Evolutionary conservation across 2,888 invertebrate genomes (phyloP), one percentile per base, ranked within the genome.

Genomic region (Criorhina ranunculi): DNA sequence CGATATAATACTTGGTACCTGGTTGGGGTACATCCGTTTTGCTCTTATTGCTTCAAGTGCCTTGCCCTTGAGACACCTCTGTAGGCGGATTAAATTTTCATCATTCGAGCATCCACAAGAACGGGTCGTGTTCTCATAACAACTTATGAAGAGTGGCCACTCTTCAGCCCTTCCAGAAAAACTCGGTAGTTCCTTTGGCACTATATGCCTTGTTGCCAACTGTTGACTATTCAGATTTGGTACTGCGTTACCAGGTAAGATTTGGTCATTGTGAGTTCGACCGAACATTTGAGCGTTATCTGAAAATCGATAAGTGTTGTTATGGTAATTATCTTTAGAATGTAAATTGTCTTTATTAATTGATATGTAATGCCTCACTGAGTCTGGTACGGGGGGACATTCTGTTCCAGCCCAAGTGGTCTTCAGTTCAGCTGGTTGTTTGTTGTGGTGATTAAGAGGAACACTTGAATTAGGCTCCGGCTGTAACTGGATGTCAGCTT

Each of bases 81-180:
- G 40, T 17, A 51, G 11, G 1, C 60, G 19, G 0, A 40, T 29
- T 3, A 72, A 35, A 60, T 72, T 72, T 40, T 72, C 72, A 19
- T 59, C 49, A 19, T 51, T 33, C 24, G 24, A 24, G 24, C 24
- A 24, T 40, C 51, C 51, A n/a, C 72, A 24, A 1, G 24, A 24
- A 24, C 7, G 44, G 0, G 73, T 75, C 9, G 73, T 64, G 7
- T 33, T 75, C 24, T 57, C 29, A 29, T 9, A 75, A 12, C 51
- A 44, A 11, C 73, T 62, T 2, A 51, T 40, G 42, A 73, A 73
- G 6, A 75, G 44, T 44, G 64, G 51, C 73, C 73, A 64, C 33
- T 75, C 75, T 33, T 59, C 49, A n/a, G 62, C 62, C 12, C 24
- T 5, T n/a, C 75, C 64, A 6, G 55, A 24, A 24, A 24, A 24